Evolutionary conservation across 2,888 invertebrate species (phyloP), one percentile per base, ranked within the genome.

Genomic region (Dione juno): DNA sequence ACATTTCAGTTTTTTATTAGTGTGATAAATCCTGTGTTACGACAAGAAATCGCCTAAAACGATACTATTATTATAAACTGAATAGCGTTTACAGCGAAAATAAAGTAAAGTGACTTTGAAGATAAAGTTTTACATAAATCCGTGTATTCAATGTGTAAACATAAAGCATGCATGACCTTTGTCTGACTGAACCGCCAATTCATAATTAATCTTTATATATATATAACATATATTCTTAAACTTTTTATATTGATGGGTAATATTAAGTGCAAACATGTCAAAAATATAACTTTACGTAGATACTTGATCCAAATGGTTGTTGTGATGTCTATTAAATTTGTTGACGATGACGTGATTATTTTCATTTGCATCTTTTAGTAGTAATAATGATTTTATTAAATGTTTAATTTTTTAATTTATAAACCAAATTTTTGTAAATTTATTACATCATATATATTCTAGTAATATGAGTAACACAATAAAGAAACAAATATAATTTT

Each of bases 321-420:
- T 93, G 93, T 92, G 91, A 89, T 88, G 92, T 93, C 90, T 92
- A 92, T 91, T 92, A 93, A 91, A 92, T 78, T 88, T 92, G 91
- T 92, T 92, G 87, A 87, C 83, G 82, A 88, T 83, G 81, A 70
- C 40, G 45, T 48, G 48, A 28, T 14, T 61, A 50, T 59, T 50
- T 16, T 50, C 52, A 53, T 2, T 54, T 64, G 52, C 19, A 37
- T 3, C 16, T n/a, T 2, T n/a, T 3, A 37, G 0, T 37, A 37
- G 0, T 37, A 1, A 35, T 1, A 8, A 48, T 48, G 9, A 14
- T 8, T 48, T 9, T 48, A 16, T 48, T 9, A 8, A 48, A 16
- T 3, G 8, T 48, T 48, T 9, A 48, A 16, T 28, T 28, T 3
- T 28, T 28, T 28, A 28, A 2, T 28, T 28, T 28, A 28, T 28